Conservation (phyloP, 2,113 vertebrate species). For the Psilopsiagon aymara region DNA sequence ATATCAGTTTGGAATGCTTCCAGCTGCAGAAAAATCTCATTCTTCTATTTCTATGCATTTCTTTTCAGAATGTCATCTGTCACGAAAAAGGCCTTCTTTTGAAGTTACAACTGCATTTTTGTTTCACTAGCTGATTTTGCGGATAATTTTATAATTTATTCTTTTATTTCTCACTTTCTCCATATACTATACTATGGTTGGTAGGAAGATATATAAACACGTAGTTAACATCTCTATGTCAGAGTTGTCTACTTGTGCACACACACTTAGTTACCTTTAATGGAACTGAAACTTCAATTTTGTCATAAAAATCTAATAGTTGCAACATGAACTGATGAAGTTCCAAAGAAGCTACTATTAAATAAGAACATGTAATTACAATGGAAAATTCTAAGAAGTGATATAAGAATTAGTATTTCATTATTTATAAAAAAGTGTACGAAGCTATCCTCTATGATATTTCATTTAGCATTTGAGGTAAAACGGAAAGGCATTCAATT, state of each 20-base stretch:
- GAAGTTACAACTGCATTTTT: conserved; percentile 23
- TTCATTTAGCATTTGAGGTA: not conserved
- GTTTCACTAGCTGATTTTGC: conserved; percentile 46
- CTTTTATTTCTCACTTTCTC: conserved; percentile 26
- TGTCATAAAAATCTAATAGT: not conserved
- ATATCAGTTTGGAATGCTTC: conserved; percentile 57
- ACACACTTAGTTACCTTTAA: not conserved
- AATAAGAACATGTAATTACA: not conserved
- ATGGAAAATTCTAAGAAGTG: not conserved
- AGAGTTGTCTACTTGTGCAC: not conserved
- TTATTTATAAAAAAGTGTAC: not conserved
- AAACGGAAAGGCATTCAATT: not conserved
- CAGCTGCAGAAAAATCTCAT: conserved; percentile 43
- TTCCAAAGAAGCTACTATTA: not conserved
- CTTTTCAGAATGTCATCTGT: conserved; percentile 37
- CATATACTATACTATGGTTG: not conserved
- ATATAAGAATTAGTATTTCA: not conserved
- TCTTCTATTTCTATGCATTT: conserved; percentile 10
- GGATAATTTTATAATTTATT: conserved; percentile 35
- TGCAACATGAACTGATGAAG: not conserved
- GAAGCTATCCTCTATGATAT: not conserved
- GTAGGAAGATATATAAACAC: not conserved
- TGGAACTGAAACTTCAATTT: rapidly evolving
- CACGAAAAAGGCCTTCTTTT: conserved; percentile 27
- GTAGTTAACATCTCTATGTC: not conserved